Evolutionary conservation across 2,888 invertebrate genomes (phyloP).

Genomic region (Camptogramma bilineatum): DNA sequence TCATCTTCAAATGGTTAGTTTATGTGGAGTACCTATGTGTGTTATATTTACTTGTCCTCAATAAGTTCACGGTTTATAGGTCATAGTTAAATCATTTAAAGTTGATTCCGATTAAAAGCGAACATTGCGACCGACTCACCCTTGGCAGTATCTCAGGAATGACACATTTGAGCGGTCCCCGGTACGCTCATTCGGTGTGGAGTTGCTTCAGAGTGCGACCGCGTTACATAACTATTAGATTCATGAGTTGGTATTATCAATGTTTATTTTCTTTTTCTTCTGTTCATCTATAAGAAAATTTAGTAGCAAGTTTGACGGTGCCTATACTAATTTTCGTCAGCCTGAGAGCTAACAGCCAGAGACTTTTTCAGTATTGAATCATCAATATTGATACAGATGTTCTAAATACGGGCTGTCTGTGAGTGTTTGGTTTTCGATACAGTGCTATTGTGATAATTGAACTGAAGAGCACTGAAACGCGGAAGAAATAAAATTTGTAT

Average conservation of each 20-base stretch:
- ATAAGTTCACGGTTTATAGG: too few species aligned
- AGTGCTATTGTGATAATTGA: neutral
- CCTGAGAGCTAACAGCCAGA: neutral
- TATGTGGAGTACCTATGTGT: too few species aligned
- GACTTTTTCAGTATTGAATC: neutral
- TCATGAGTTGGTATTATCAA: neutral
- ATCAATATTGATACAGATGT: neutral
- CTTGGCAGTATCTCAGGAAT: slow-evolving; percentile 1
- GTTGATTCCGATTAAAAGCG: too few species aligned
- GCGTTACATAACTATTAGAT: neutral
- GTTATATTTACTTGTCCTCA: too few species aligned
- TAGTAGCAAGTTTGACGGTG: too few species aligned
- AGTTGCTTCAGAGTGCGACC: neutral
- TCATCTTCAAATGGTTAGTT: too few species aligned
- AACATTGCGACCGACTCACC: neutral
- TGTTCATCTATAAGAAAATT: too few species aligned
- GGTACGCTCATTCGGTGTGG: neutral
- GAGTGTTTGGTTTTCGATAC: neutral
- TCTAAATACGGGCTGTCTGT: neutral
- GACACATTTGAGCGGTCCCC: neutral
- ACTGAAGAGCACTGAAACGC: neutral
- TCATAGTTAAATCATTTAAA: too few species aligned
- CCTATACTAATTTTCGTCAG: too few species aligned
- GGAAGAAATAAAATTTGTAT: neutral
- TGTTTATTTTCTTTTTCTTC: too few species aligned